Conservation (phyloP, 2,888 invertebrate genomes). For the Lepetodrilus schrolli region DNA sequence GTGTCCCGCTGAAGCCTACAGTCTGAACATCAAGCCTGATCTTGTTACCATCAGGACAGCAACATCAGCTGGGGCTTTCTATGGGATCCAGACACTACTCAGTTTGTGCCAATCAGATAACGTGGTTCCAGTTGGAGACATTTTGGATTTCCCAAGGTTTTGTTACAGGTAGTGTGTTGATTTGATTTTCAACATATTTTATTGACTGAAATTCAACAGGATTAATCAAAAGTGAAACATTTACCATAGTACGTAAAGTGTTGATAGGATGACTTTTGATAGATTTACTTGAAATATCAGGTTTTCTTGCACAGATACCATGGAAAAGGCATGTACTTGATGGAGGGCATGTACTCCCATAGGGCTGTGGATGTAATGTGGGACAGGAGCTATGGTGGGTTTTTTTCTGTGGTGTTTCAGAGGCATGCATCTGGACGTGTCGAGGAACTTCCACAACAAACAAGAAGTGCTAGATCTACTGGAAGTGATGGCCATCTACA, state of each 20-base stretch:
- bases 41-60: neutral
- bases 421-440: constrained; percentile 69
- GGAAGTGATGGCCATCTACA: constrained; percentile 72
- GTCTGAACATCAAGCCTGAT: neutral
- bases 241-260: no score
- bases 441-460: constrained; percentile 64
- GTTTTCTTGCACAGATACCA: no score
- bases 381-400: no score
- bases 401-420: no score
- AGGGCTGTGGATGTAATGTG: no score
- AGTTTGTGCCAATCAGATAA: constrained; percentile 37
- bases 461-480: constrained; percentile 57
- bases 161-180: constrained; percentile 20
- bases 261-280: no score
- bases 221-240: no score
- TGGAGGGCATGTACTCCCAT: no score
- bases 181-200: no score
- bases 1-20: constrained; percentile 44
- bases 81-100: constrained; percentile 53
- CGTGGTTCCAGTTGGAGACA: constrained; percentile 37
- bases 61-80: constrained; percentile 50
- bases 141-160: constrained; percentile 51
- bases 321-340: no score
- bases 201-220: no score
- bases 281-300: neutral